Base-by-base conservation (phyloP, 2,113 vertebrate species). In the Grallaria varia region DNA sequence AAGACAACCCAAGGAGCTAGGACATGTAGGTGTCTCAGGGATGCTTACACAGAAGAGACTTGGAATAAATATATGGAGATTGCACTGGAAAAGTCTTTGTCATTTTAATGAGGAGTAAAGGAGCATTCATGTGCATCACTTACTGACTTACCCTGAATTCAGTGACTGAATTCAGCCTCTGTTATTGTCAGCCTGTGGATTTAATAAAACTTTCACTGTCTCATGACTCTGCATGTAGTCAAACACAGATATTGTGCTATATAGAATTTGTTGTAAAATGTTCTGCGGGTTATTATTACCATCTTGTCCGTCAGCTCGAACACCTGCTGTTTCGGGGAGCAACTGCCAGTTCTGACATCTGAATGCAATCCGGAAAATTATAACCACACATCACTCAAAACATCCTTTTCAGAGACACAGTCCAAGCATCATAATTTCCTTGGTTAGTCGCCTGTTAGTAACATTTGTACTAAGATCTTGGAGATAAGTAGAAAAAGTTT, bases 371-470 rank as follows among this genome's bases (percentile, higher is more conserved):
- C 2, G 16, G 63, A 82, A 72, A 77, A 91, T 83, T 76, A 76
- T 66, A 96, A 87, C 82, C 95, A 97, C 63, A n/a, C 68, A 91
- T 97, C 89, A 91, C 80, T 91, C 83, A 95, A 95, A 97, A 89
- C 75, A 96, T 91, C 83, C 76, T 96, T 96, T 93, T 90, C 76
- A 92, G 78, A 97, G 90, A 42, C 83, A 47, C 55, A 91, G 73
- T 94, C 96, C 96, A 97, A 97, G 72, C 90, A 97, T 96, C 93
- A 97, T 93, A 93, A 97, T 96, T 96, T 89, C 79, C 95, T 90
- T 97, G 95, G 87, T 96, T 93, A 87, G 79, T 97, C 67, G 67
- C 90, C 93, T 49, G 16, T 95, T 97, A 96, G 85, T 92, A 55
- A 90, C 80, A 95, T 96, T 53, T 89, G 40, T 86, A 87, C 73